phyloP scores from a whole-genome alignment of 2,113 vertebrate genomes.

The Albula glossodonta region DNA sequence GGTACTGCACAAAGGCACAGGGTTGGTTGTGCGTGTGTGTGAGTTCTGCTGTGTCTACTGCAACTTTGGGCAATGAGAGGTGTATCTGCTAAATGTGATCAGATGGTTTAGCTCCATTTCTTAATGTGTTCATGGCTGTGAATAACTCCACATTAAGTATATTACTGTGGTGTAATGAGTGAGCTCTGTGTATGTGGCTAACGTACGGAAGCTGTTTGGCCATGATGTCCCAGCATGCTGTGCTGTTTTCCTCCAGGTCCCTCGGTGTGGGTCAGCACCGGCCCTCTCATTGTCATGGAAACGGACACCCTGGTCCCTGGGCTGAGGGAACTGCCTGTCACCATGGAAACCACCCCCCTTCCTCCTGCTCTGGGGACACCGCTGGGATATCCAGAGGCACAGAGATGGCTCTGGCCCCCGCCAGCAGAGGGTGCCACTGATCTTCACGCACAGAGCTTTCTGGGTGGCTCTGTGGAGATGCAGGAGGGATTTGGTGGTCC shows the following conservation, averaged over 20 bases:
- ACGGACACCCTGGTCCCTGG: not conserved
- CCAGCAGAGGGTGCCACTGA: not conserved
- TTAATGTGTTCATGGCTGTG: too few species aligned
- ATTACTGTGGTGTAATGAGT: constrained; percentile 45
- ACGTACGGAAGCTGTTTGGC: constrained; percentile 38
- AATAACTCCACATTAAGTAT: too few species aligned
- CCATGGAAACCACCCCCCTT: not conserved
- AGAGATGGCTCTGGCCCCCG: not conserved
- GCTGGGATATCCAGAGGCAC: not conserved
- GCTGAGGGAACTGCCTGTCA: not conserved
- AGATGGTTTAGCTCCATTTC: too few species aligned
- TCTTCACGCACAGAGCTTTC: not conserved
- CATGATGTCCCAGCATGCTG: not conserved
- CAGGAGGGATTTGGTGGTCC: not conserved
- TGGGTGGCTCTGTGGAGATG: not conserved
- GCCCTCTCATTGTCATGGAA: constrained; percentile 46
- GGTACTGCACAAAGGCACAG: constrained; percentile 39
- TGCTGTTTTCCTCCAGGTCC: constrained; percentile 37
- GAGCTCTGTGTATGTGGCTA: not conserved
- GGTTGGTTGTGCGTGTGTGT: too few species aligned
- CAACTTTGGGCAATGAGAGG: too few species aligned
- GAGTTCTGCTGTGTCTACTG: too few species aligned
- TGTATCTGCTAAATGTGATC: too few species aligned
- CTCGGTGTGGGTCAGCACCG: constrained; percentile 41
- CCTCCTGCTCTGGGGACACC: not conserved